Percentiles rank a stretch among this genome's conserved stretches.
Evolutionary conservation across 2,113 vertebrate genomes (phyloP).

Genomic region (Prunella himalayana): DNA sequence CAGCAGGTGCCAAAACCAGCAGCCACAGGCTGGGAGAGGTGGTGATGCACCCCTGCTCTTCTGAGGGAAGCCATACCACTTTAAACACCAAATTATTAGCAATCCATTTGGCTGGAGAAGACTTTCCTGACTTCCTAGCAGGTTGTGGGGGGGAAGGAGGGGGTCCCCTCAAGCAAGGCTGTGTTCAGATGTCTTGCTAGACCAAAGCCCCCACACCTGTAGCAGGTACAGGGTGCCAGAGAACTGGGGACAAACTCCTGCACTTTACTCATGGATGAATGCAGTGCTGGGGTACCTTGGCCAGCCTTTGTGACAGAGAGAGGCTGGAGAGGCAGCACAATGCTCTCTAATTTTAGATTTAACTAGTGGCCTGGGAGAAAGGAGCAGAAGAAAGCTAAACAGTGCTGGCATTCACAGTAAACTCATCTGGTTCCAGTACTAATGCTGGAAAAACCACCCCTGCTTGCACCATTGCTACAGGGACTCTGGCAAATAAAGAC

Average conservation of each 20-base stretch:
- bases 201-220: not conserved
- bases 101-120: not conserved
- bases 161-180: not conserved
- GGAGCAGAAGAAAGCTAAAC: not conserved
- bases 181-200: not conserved
- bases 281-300: not conserved
- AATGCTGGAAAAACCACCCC: not conserved
- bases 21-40: not conserved
- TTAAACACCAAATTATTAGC: not conserved
- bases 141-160: not conserved
- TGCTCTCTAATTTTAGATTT: not conserved
- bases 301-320: not conserved
- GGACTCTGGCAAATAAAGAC: not conserved
- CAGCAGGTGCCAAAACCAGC: not conserved
- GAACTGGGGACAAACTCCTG: not conserved
- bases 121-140: not conserved
- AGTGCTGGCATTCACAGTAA: not conserved
- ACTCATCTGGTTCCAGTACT: not conserved
- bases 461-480: not conserved
- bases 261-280: not conserved
- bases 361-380: not conserved
- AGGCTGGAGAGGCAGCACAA: not conserved
- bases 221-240: not conserved
- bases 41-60: not conserved
- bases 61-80: not conserved